phyloP scores from a whole-genome alignment of 1,140 invertebrate species.

The Calliphora vicina region DNA sequence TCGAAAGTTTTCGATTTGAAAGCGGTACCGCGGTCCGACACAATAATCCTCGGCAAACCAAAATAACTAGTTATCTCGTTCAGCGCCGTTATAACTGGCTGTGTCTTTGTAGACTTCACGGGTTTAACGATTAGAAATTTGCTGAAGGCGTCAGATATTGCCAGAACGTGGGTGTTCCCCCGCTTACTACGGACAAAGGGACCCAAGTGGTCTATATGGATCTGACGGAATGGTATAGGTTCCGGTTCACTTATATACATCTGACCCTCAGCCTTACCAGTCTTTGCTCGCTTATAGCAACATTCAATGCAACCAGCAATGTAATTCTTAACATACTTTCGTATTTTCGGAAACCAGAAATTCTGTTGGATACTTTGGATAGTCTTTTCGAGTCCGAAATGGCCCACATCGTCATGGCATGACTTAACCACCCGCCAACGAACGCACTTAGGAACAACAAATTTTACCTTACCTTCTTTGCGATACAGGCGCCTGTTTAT shows the following conservation, averaged over 20 bases:
- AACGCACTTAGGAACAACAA: constrained; percentile 35
- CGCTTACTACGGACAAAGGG: constrained; percentile 49
- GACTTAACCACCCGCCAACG: constrained; percentile 37
- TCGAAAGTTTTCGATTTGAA: constrained; percentile 34
- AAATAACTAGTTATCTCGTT: constrained; percentile 35
- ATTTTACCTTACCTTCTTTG: not conserved
- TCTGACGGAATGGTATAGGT: constrained; percentile 46
- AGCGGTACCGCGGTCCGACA: constrained; percentile 45
- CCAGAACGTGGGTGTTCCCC: constrained; percentile 63
- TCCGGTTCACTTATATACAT: constrained; percentile 50
- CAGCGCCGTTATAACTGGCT: constrained; percentile 47
- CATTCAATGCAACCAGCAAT: constrained; percentile 44
- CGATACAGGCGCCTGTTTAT: constrained; percentile 32
- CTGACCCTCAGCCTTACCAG: constrained; percentile 45
- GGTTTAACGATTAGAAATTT: constrained; percentile 39
- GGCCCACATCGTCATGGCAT: constrained; percentile 49
- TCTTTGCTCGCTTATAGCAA: constrained; percentile 42
- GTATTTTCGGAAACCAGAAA: constrained; percentile 51
- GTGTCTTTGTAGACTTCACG: constrained; percentile 40
- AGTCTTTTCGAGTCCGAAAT: constrained; percentile 47
- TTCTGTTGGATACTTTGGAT: constrained; percentile 39
- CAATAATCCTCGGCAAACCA: constrained; percentile 42
- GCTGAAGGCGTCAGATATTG: constrained; percentile 58
- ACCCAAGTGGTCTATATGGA: constrained; percentile 54
- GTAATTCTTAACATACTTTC: constrained; percentile 44